Conservation (phyloP, 2,888 invertebrate genomes). For the Stenodera caucasica region DNA sequence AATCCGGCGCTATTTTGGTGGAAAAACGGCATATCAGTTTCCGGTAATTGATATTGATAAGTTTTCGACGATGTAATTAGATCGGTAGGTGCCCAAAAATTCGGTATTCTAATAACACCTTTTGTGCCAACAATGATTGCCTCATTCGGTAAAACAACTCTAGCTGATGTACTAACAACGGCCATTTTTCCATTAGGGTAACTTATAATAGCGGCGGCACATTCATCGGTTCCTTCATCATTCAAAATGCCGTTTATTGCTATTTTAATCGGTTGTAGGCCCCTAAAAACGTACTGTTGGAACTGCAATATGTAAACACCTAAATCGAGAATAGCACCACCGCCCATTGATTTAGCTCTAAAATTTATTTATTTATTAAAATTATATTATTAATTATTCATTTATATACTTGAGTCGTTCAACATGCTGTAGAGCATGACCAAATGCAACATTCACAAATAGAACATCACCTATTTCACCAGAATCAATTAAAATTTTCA, state of each 20-base stretch:
- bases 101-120: slow-evolving; percentile 65
- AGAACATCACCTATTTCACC: slow-evolving; percentile 72
- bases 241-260: slow-evolving; percentile 71
- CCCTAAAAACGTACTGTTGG: slow-evolving; percentile 67
- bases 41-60: slow-evolving; percentile 67
- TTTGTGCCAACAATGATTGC: slow-evolving; percentile 70
- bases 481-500: slow-evolving; percentile 67
- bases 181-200: slow-evolving; percentile 68
- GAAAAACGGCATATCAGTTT: slow-evolving; percentile 59
- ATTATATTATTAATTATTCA: no score
- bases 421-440: slow-evolving; percentile 61
- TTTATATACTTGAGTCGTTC: slow-evolving; percentile 66
- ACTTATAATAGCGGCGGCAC: slow-evolving; percentile 66
- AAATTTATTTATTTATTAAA: neutral
- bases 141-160: slow-evolving; percentile 64
- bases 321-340: slow-evolving; percentile 74
- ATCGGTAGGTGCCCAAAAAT: slow-evolving; percentile 75
- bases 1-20: slow-evolving; percentile 71
- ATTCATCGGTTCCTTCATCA: slow-evolving; percentile 70
- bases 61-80: slow-evolving; percentile 67
- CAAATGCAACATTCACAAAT: slow-evolving; percentile 71
- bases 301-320: slow-evolving; percentile 79
- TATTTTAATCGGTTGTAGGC: slow-evolving; percentile 69
- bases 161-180: slow-evolving; percentile 62
- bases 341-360: slow-evolving; percentile 63